These are phyloP conservation scores for Cryptotermes secundus DNA, from an alignment of 1,140 invertebrate genomes.

Conservation along the genomic window DNA sequence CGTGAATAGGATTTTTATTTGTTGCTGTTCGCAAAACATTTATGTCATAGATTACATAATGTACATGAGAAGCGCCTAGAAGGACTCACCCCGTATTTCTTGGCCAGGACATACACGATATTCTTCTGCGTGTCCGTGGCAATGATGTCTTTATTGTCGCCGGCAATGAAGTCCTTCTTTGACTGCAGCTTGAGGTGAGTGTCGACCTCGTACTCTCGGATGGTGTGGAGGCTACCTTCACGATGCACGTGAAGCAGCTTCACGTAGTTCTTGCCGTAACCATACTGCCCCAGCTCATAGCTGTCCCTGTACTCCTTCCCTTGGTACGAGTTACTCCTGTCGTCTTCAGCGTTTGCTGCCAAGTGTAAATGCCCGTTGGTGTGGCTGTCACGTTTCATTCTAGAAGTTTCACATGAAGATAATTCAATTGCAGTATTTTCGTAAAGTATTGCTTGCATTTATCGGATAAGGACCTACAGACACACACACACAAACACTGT, in stretches of 20 bases:
- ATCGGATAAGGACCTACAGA: too few species aligned
- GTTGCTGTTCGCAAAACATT: too few species aligned
- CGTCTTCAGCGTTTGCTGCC: neutral
- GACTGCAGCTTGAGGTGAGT: slow-evolving; percentile 67
- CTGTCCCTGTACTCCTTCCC: neutral
- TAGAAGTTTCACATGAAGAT: too few species aligned
- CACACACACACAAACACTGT: too few species aligned
- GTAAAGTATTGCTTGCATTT: too few species aligned
- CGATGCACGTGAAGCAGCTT: slow-evolving; percentile 69
- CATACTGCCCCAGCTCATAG: slow-evolving; percentile 61
- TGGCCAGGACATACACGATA: slow-evolving; percentile 75
- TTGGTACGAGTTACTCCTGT: too few species aligned
- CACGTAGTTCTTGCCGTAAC: slow-evolving; percentile 73
- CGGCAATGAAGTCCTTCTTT: slow-evolving; percentile 62
- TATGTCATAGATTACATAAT: too few species aligned
- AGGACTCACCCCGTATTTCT: slow-evolving; percentile 61
- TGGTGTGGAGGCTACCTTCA: slow-evolving; percentile 61
- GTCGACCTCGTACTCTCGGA: slow-evolving; percentile 71
- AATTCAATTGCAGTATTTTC: too few species aligned
- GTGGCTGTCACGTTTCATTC: too few species aligned
- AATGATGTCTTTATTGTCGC: slow-evolving; percentile 71
- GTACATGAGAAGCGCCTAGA: too few species aligned
- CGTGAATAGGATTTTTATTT: too few species aligned
- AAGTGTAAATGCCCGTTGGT: neutral
- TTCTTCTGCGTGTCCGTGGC: slow-evolving; percentile 83